Base-by-base conservation (phyloP, 2,797 vertebrate species). In the Gobionotothen gibberifrons region DNA sequence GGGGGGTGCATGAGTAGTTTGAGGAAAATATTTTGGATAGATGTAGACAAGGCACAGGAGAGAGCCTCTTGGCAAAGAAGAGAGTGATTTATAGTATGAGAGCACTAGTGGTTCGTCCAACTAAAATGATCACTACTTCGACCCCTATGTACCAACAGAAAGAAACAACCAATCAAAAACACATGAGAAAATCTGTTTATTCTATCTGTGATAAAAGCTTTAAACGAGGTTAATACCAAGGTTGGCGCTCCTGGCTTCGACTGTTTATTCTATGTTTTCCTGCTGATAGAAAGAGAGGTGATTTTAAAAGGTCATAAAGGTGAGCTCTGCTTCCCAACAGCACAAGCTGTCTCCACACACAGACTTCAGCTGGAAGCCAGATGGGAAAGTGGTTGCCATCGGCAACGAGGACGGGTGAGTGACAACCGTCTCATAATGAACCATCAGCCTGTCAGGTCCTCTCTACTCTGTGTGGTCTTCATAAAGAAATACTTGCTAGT, bases 371-470 rank as follows among this genome's bases (percentile, higher is more conserved):
- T 99, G 98, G 98, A 99, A 98, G 90, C 95, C 97, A 21, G 97
- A 98, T 79, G 95, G 96, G 69, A 96, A 89, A 86, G 90, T 95
- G 72, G 87, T 99, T 77, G 97, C 98, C 75, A 93, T 99, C 72
- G 98, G 98, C 82, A 99, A 99, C 53, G 98, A 99, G 92, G 98
- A 99, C 56, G 98, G 98, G 98, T 99, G 94, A 89, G 96, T 94
- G 72, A 73, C 4, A 19, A 3, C 40, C 19, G 2, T 26, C 29
- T 56, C 21, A 4, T 21, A n/a, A 67, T 1, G 39, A 43, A 17
- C 40, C 43, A 9, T 47, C 17, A 48, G 39, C 22, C 26, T 26
- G 26, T 26, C 26, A 5, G 26, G 26, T 26, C 26, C 26, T 72
- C 77, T 79, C 72, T 17, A 0, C 56, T 43, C 48, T 0, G 42